Evolutionary conservation across 2,797 vertebrate species (phyloP).

Genomic region (Allochrocebus solatus): DNA sequence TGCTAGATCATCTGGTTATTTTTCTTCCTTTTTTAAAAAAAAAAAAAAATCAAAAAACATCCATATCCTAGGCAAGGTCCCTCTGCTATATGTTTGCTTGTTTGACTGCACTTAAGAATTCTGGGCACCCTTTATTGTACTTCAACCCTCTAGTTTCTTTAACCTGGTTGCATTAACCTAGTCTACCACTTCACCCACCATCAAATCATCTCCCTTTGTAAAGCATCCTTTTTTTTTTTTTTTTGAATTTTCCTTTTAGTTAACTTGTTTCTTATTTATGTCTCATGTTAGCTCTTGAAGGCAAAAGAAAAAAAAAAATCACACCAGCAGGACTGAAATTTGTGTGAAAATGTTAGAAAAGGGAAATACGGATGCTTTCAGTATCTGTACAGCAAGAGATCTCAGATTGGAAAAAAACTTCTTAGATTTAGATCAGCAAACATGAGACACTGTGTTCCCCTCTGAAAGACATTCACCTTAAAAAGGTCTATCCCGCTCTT

Average conservation of each 20-base stretch:
- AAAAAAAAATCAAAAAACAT: not conserved
- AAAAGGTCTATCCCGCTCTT: not conserved
- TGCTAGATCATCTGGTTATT: not conserved
- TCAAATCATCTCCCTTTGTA: not conserved
- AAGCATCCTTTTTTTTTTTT: not conserved
- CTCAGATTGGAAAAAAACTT: not conserved
- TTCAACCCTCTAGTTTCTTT: not conserved
- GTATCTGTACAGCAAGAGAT: not conserved
- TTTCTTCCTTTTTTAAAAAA: not conserved
- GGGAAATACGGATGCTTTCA: not conserved
- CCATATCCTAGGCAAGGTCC: not conserved
- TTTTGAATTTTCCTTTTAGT: not conserved
- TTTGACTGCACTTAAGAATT: constrained; percentile 9
- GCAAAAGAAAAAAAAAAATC: not conserved
- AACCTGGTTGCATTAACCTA: not conserved
- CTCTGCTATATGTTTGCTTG: not conserved
- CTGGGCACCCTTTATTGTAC: not conserved
- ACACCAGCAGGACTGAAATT: not conserved
- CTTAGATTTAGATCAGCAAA: not conserved
- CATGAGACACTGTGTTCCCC: not conserved
- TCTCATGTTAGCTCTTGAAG: not conserved
- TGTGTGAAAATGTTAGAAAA: constrained; percentile 12
- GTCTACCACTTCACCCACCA: not conserved
- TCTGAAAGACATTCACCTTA: not conserved
- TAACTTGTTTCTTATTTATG: not conserved